Evolutionary conservation across 2,797 vertebrate species (phyloP), one percentile per base, ranked within the genome.

Genomic region (Mus spretus): DNA sequence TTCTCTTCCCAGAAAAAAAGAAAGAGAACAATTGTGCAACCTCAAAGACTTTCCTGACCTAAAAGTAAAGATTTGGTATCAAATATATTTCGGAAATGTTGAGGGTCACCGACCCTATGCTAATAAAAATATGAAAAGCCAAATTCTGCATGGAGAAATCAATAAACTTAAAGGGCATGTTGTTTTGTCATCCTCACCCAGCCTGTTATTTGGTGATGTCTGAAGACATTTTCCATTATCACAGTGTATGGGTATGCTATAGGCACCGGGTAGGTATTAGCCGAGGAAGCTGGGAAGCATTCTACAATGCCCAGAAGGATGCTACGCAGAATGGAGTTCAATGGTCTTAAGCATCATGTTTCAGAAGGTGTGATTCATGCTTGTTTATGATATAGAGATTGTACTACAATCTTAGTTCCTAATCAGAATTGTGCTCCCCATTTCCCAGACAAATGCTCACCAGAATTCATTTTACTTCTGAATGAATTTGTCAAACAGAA

Each of bases 21-120:
- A 53, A 61, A 86, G 44, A 20, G 22, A 91, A 70, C 19, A 78
- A 78, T 67, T 90, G 57, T 24, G 65, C 70, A 78, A 82, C 2
- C 10, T 75, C 50, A 47, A 80, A 80, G 81, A 89, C 5, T 94
- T 85, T 37, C 92, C 65, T 88, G 63, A 82, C 50, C 87, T 90
- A 37, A 57, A 84, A 75, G 70, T 9, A 80, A n/a, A 34, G 13
- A 93, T 57, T 75, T 75, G 17, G 4, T 57, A 83, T 67, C 59
- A 61, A 47, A 80, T 50, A 50, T 37, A 53, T 59, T 37, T 77
- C 67, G 53, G 61, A 80, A 94, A 87, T 61, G 22, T 44, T 96
- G 14, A 6, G 34, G 50, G 17, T 14, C 37, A 47, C 28, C 37
- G 12, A 11, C 55, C 22, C 87, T 90, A 70, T 31, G 1, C 28